phyloP scores from a whole-genome alignment of 1,140 invertebrate species.

The Onthophagus taurus region DNA sequence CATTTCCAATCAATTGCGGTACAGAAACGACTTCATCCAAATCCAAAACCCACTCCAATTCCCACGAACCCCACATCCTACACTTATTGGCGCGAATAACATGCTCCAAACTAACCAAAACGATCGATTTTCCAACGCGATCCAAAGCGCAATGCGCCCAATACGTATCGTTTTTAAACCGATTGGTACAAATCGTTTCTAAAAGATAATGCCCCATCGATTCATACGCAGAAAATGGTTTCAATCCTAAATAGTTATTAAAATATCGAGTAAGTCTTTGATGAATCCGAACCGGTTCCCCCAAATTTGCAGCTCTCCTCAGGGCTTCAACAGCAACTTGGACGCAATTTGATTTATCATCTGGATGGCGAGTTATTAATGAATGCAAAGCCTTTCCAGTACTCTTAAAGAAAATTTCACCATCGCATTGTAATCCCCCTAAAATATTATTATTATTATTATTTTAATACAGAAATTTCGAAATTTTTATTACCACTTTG shows the following conservation, averaged over 20 bases:
- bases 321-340: slow-evolving; percentile 59
- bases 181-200: slow-evolving; percentile 29
- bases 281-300: slow-evolving; percentile 55
- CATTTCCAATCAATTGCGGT: slow-evolving; percentile 51
- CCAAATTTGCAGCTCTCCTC: slow-evolving; percentile 57
- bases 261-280: slow-evolving; percentile 61
- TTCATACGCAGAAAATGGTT: slow-evolving; percentile 33
- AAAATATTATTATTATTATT: neutral
- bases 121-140: slow-evolving; percentile 41
- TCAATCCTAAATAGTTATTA: slow-evolving; percentile 46
- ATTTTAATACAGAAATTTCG: neutral
- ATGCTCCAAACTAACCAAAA: slow-evolving; percentile 46
- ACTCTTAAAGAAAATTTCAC: slow-evolving; percentile 58
- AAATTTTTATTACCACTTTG: slow-evolving; percentile 24
- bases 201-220: slow-evolving; percentile 32
- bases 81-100: slow-evolving; percentile 64
- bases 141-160: slow-evolving; percentile 34
- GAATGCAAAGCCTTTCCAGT: slow-evolving; percentile 52
- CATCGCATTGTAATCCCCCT: slow-evolving; percentile 57
- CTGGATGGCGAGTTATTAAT: slow-evolving; percentile 46
- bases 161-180: slow-evolving; percentile 32
- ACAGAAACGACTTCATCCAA: slow-evolving; percentile 65
- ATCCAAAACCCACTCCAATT: slow-evolving; percentile 64
- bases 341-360: slow-evolving; percentile 50
- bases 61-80: slow-evolving; percentile 62